Evolutionary conservation across 2,888 invertebrate species (phyloP), one percentile per base, ranked within the genome.

Genomic region (Apamea monoglypha): DNA sequence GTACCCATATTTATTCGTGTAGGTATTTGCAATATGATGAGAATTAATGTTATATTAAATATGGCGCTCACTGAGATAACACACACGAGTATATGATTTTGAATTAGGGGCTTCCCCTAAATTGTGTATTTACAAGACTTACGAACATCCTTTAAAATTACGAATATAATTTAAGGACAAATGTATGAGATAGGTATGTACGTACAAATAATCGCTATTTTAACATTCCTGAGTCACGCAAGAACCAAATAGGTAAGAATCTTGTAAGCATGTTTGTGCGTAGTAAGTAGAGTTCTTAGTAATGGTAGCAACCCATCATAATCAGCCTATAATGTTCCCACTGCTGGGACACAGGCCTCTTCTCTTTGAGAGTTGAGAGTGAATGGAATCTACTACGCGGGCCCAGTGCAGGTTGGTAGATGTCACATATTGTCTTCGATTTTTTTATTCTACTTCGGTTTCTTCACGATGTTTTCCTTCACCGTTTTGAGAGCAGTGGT

Each of bases 181-280:
- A 66, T 44, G 32, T 32, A 16, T 44, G 32, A 0, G 16, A 36
- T 56, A 18, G 10, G 18, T n/a, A 21, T 2, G 53, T 53, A 21
- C 53, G 21, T 53, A 36, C 6, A 71, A 69, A 44, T 47, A 32
- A 18, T 70, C 7, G 18, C 25, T n/a, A n/a, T n/a, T 44, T 70
- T 16, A 69, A 32, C 44, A 44, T 73, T 12, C 6, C 12, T 32
- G 74, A 74, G 72, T 72, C 74, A 74, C 47, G n/a, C n/a, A 47
- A 74, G 7, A 70, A 47, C 47, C 7, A 47, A 32, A 71, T 12
- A 70, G 71, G 71, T 70, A 12, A 32, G 14, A 47, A n/a, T 36
- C n/a, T 6, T 40, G 29, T 40, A 25, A 47, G 6, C 7, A 40
- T 7, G 7, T 40, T 0, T 40, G 40, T 18, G 18, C 14, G 18